Conservation (phyloP, 2,888 invertebrate genomes). For the Allygus modestus region DNA sequence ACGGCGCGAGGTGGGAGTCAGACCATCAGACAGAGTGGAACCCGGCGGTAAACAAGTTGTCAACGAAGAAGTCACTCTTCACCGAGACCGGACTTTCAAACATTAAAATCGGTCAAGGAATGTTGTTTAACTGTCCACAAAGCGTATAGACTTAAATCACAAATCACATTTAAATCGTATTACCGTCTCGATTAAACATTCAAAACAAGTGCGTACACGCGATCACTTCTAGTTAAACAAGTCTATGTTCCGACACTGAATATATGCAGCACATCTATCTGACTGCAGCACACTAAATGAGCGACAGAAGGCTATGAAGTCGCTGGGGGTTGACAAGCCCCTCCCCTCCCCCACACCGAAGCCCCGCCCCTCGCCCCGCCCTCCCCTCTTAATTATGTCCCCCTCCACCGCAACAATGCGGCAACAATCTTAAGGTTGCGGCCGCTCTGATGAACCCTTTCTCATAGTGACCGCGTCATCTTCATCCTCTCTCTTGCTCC, state of each 20-base stretch:
- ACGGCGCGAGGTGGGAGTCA: too few species aligned
- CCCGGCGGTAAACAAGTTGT: too few species aligned
- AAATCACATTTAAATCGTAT: too few species aligned
- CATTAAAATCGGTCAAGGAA: too few species aligned
- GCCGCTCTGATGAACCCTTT: constrained; percentile 54
- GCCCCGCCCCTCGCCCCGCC: constrained; percentile 50
- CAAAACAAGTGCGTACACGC: background rate
- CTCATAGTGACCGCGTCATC: constrained; percentile 53
- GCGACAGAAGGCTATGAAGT: constrained; percentile 50
- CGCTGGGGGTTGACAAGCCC: constrained; percentile 14
- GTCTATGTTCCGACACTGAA: background rate
- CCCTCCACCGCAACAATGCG: constrained; percentile 61
- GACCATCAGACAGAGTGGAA: too few species aligned
- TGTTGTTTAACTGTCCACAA: too few species aligned
- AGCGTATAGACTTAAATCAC: too few species aligned
- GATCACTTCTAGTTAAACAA: background rate
- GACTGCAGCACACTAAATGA: constrained; percentile 51
- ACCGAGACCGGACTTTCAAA: too few species aligned
- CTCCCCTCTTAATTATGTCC: constrained; percentile 60
- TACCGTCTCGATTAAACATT: too few species aligned
- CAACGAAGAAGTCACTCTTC: too few species aligned
- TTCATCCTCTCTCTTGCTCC: constrained; percentile 30
- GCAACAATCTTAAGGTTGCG: constrained; percentile 61
- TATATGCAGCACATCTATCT: constrained; percentile 12
- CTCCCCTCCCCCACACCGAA: background rate